These are phyloP conservation scores for Piliocolobus tephrosceles DNA, from an alignment of 2,113 vertebrate species.

Conservation along the genomic window DNA sequence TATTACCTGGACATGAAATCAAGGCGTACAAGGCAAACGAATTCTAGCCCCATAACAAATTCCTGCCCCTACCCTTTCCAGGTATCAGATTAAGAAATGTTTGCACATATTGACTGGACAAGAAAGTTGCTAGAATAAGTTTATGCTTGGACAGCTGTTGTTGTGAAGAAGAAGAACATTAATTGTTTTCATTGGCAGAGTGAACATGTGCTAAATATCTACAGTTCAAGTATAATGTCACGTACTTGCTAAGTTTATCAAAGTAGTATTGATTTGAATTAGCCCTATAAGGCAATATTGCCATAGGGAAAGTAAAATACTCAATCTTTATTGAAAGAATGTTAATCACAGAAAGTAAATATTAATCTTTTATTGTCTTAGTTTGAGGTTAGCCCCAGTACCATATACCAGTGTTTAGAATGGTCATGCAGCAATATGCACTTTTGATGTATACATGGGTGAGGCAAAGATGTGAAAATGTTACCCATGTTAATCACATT, in stretches of 20 bases:
- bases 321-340: not conserved
- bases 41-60: not conserved
- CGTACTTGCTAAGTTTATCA: not conserved
- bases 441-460: not conserved
- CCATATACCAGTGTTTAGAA: not conserved
- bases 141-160: slow-evolving; percentile 42
- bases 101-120: not conserved
- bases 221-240: not conserved
- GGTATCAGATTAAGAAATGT: not conserved
- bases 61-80: not conserved
- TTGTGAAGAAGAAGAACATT: no score
- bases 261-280: slow-evolving; percentile 10
- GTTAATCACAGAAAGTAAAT: slow-evolving; percentile 1
- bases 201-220: slow-evolving; percentile 5
- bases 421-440: not conserved
- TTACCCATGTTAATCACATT: not conserved
- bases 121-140: not conserved
- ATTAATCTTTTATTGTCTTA: not conserved
- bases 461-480: not conserved
- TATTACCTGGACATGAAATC: slow-evolving; percentile 37
- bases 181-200: not conserved
- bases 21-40: not conserved
- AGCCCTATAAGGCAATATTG: not conserved
- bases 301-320: not conserved
- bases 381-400: not conserved